Conservation (phyloP, 2,113 vertebrate genomes). For the Vulpes lagopus region DNA sequence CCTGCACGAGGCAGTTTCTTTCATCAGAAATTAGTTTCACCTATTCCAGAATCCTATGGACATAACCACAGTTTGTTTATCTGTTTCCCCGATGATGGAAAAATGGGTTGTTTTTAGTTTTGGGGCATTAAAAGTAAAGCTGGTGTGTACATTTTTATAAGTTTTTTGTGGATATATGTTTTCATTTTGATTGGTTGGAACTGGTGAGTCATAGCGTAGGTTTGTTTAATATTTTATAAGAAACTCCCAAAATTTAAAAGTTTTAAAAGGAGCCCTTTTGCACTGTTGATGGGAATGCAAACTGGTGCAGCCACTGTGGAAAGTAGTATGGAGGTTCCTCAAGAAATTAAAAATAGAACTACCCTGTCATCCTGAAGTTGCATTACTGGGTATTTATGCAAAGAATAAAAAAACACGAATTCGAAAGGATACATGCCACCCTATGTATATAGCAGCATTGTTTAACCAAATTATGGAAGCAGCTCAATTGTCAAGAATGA, state of each 20-base stretch:
- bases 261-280: neutral
- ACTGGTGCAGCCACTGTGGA: neutral
- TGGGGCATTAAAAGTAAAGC: neutral
- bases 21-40: neutral
- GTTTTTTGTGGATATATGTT: neutral
- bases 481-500: neutral
- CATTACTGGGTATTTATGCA: neutral
- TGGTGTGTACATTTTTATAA: neutral
- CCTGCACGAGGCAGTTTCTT: conserved; percentile 8
- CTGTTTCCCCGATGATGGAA: neutral
- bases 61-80: neutral
- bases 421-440: neutral
- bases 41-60: neutral
- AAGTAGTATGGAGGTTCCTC: neutral
- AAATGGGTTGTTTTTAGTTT: neutral
- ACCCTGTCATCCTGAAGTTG: neutral
- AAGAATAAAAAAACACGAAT: neutral
- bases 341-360: neutral
- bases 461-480: neutral
- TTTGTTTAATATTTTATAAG: neutral
- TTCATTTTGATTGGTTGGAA: neutral
- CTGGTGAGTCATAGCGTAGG: neutral
- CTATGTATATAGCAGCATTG: neutral
- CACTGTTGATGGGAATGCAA: neutral
- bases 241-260: neutral